Base-by-base conservation (phyloP, 2,888 invertebrate genomes). In the Serripes groenlandicus region DNA sequence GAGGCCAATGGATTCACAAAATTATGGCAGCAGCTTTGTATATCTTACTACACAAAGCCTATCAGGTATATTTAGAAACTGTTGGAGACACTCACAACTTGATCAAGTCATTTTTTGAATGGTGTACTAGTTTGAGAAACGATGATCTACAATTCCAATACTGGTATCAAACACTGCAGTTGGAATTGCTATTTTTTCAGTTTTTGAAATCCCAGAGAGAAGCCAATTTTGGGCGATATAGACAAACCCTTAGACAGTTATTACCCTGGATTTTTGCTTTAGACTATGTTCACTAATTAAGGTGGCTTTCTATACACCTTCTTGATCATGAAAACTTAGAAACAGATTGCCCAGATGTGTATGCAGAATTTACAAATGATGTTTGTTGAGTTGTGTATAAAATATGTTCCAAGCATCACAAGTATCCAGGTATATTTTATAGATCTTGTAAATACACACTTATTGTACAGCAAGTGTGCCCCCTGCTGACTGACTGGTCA, bases 231-330 rank as follows among this genome's bases (percentile, higher is more conserved):
- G 15, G 28, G 1, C 54, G 79, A 5, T 79, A 85, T 35, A 35
- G 30, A 4, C 49, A 77, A 3, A 35, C 79, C 4, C 37, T 79
- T 9, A 28, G n/a, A 35, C 23, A 42, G 34, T 28, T 85, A 21
- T 37, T 77, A n/a, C 77, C 75, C 15, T 82, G 68, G 52, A 74
- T 85, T 18, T 79, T 82, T 75, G 85, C 77, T 9, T 49, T 78
- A 21, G 76, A 81, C 42, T 75, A 81, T 37, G 54, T 32, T 1
- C 58, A 81, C 60, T 90, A 90, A 81, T 80, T 88, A 2, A 35
- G 85, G 5, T 86, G 86, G 86, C n/a, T 85, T 28, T 23, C 78
- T 52, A 78, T 85, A 5, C 78, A 81, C 37, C 34, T 78, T 4
- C 30, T 64, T 35, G 75, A 79, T 28, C 72, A 78, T 71, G 32